phyloP scores from a whole-genome alignment of 2,797 vertebrate species.

The Helicolenus hilgendorfi region DNA sequence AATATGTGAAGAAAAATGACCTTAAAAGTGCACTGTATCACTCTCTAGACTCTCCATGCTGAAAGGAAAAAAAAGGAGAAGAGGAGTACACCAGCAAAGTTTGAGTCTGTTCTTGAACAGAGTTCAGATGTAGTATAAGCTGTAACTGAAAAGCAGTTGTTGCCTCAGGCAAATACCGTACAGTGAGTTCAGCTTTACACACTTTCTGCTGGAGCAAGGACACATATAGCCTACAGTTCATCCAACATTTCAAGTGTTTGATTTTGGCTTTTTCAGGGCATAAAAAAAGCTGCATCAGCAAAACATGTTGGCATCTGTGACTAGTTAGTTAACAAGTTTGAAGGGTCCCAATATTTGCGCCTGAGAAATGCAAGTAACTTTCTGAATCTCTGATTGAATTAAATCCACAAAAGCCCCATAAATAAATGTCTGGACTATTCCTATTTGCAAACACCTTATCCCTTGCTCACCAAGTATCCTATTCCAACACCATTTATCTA shows the following conservation, averaged over 20 bases:
- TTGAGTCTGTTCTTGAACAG: slow-evolving; percentile 6
- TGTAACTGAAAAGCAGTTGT: slow-evolving; percentile 10
- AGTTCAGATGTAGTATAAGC: background rate
- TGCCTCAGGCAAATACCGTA: slow-evolving; percentile 5
- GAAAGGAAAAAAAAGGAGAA: background rate
- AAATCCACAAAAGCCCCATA: background rate
- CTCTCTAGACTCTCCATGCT: background rate
- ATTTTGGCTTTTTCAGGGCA: slow-evolving; percentile 4
- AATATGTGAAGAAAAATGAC: slow-evolving; percentile 9
- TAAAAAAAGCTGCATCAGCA: background rate
- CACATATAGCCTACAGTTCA: slow-evolving; percentile 13
- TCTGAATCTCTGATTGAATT: background rate
- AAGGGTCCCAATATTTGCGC: background rate
- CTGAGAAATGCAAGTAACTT: background rate
- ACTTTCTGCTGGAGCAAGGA: slow-evolving; percentile 21
- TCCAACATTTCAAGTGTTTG: background rate
- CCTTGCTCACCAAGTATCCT: background rate
- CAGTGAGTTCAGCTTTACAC: slow-evolving; percentile 17
- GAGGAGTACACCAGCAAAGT: slow-evolving; percentile 6
- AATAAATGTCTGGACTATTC: background rate
- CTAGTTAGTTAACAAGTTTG: background rate
- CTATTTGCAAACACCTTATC: background rate
- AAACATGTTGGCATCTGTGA: background rate
- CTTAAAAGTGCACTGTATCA: slow-evolving; percentile 1
- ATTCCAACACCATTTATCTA: slow-evolving; percentile 16